Evolutionary conservation across 2,113 vertebrate genomes (phyloP), one percentile per base, ranked within the genome.

Genomic region (Menura novaehollandiae): DNA sequence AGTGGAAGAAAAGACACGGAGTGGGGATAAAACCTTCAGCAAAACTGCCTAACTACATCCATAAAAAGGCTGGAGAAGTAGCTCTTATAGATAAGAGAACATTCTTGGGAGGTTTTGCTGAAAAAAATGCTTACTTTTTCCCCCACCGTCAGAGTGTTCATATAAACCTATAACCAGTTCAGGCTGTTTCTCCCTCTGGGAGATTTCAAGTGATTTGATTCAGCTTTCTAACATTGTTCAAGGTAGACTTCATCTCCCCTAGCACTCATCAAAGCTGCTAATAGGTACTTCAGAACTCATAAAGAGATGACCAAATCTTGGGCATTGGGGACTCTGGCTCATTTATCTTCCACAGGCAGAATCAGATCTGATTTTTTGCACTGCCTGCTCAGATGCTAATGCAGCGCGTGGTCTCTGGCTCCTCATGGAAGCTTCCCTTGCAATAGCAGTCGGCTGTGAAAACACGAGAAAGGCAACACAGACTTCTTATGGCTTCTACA

Each of bases 221-320:
- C 97, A 97, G 98, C 95, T 80, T 88, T 97, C 98, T 98, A 98
- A 98, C 96, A 74, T 98, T 98, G 98, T 98, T 98, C 98, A 90
- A 98, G 98, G 96, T 98, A 97, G 98, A 97, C 98, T 98, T 98
- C 97, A 98, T 98, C 97, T 98, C 98, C 97, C 98, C 97, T 87
- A 98, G 98, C 97, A 97, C 97, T 98, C 98, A 98, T 98, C 98
- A 98, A 97, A 97, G 96, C 97, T 97, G 97, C 98, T 98, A 98
- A 98, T 98, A 98, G 98, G 97, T 98, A 97, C 98, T 98, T 98
- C 98, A 98, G 98, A 98, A 97, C 98, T 98, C 98, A 98, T 98
- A 98, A 98, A 98, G 97, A 97, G 97, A 98, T 98, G 98, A 97
- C 98, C 98, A 98, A 97, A 98, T 97, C 98, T 97, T 93, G 97